A percentile compares a stretch with the other conserved stretches of the same genome.
phyloP scores from a whole-genome alignment of 2,888 invertebrate species.

The Temnothorax ravouxi region DNA sequence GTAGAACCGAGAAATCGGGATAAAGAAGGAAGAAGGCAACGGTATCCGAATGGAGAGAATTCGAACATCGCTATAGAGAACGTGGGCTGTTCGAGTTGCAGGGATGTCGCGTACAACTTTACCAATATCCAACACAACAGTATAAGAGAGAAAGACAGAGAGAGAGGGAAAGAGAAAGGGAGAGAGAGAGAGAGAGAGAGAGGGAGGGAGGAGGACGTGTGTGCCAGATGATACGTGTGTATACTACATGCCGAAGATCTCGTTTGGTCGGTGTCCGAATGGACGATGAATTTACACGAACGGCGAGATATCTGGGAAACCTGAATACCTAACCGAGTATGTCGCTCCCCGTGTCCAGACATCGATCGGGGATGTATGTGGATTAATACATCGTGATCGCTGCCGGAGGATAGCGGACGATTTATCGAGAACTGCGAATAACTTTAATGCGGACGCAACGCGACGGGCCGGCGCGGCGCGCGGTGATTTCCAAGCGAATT shows the following conservation, averaged over 20 bases:
- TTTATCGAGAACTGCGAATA: conserved; percentile 51
- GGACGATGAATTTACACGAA: conserved; percentile 75
- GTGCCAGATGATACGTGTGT: conserved; percentile 65
- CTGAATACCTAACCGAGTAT: conserved; percentile 57
- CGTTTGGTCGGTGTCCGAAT: conserved; percentile 63
- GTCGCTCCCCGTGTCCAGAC: conserved; percentile 66
- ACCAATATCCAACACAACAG: conserved; percentile 83
- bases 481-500: conserved; percentile 38
- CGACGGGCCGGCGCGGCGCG: background rate
- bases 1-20: conserved; percentile 34
- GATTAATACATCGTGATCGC: conserved; percentile 55
- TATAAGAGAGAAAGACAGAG: conserved; percentile 46
- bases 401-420: conserved; percentile 43
- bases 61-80: conserved; percentile 62
- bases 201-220: conserved; percentile 35
- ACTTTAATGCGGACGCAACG: conserved; percentile 33
- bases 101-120: conserved; percentile 85
- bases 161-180: background rate
- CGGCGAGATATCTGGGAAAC: conserved; percentile 68
- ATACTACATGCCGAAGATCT: conserved; percentile 57
- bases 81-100: conserved; percentile 74
- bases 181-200: background rate
- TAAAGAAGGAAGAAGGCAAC: conserved; percentile 62
- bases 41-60: conserved; percentile 70
- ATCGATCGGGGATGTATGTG: conserved; percentile 61